These are phyloP conservation scores for Brotula barbata DNA, from an alignment of 2,797 vertebrate species.

Conservation along the genomic window DNA sequence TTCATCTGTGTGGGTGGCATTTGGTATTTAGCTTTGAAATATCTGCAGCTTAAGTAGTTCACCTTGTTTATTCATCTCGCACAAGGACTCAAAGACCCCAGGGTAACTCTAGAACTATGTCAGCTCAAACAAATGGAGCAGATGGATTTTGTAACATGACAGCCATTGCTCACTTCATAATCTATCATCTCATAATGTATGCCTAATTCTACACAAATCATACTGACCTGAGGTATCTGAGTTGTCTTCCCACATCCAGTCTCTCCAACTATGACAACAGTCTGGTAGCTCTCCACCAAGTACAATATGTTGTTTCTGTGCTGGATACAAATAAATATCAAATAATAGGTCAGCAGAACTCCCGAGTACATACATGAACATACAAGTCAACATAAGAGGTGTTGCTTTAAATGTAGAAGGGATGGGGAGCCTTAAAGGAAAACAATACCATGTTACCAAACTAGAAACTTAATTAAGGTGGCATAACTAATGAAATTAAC, in stretches of 20 bases:
- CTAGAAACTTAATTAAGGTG: no score
- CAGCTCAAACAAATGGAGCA: no score
- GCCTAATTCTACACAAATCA: background rate
- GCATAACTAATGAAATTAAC: no score
- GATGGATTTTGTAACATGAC: no score
- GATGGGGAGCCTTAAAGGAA: background rate
- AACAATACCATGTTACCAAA: background rate
- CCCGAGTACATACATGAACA: background rate
- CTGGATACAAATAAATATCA: constrained; percentile 73
- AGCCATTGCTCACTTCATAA: no score
- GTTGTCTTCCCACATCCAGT: constrained; percentile 98
- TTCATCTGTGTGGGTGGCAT: no score
- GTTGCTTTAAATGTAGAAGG: background rate
- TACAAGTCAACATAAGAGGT: background rate
- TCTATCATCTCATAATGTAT: background rate
- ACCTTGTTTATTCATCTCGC: no score
- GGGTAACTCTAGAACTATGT: no score
- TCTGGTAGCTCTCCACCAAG: constrained; percentile 94
- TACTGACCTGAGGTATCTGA: constrained; percentile 91
- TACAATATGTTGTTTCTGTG: constrained; percentile 98
- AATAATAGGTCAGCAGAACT: background rate
- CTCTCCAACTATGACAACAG: constrained; percentile 95
- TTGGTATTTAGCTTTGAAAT: no score
- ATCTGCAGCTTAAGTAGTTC: no score
- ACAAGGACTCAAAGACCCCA: no score